These are phyloP conservation scores for Alcedo quadribrachys DNA, from an alignment of 2,797 vertebrate genomes.

Conservation along the genomic window DNA sequence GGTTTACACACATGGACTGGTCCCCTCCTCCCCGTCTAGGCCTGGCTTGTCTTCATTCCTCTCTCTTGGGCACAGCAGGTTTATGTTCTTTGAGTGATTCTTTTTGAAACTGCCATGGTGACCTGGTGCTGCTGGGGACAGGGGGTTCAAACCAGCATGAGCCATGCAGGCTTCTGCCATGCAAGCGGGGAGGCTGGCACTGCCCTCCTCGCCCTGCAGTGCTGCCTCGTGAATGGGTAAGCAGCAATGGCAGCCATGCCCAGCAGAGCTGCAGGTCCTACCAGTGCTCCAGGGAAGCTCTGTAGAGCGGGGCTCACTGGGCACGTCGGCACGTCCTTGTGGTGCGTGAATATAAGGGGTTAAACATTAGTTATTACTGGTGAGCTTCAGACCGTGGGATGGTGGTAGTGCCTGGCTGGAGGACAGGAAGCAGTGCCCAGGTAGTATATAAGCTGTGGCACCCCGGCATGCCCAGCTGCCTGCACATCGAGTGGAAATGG, in stretches of 20 bases:
- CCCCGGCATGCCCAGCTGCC: fast-evolving
- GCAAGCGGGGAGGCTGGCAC: not conserved
- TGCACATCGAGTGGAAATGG: not conserved
- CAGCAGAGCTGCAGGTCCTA: constrained; percentile 6
- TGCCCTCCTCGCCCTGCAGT: not conserved
- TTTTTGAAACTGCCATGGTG: not conserved
- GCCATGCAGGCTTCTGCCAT: constrained; percentile 49
- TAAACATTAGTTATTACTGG: not conserved
- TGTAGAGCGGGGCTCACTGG: constrained; percentile 44
- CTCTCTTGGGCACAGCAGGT: not conserved
- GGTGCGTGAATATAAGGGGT: constrained; percentile 13
- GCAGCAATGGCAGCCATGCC: not conserved
- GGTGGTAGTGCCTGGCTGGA: fast-evolving
- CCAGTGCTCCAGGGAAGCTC: constrained; percentile 56
- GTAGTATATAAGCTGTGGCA: fast-evolving
- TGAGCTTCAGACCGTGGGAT: not conserved
- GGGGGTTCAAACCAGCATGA: not conserved
- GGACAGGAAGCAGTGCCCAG: fast-evolving
- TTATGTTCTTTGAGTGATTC: fast-evolving
- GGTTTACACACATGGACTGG: not conserved
- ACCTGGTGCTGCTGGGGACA: not conserved
- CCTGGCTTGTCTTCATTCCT: constrained; percentile 28
- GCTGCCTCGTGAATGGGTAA: fast-evolving
- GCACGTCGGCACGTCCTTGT: constrained; percentile 17
- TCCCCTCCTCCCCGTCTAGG: not conserved